A percentile compares a stretch with the other conserved stretches of the same genome.
These are phyloP conservation scores for Odiellus spinosus DNA, from an alignment of 2,888 invertebrate genomes.

Conservation along the genomic window DNA sequence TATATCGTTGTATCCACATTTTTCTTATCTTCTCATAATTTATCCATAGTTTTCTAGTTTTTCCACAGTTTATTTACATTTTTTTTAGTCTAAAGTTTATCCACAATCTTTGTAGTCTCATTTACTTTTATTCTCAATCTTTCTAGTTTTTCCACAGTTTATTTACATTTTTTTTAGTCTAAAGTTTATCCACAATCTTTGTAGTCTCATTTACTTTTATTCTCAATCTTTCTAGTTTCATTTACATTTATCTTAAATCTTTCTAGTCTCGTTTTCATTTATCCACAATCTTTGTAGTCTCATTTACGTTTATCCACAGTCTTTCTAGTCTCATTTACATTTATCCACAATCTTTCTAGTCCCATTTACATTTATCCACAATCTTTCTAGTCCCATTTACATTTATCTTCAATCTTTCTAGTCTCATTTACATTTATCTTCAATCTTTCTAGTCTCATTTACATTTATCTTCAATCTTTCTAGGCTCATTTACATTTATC, in stretches of 20 bases:
- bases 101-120: not conserved
- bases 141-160: not conserved
- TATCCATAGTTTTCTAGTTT: not conserved
- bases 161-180: not conserved
- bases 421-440: not conserved
- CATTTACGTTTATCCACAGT: not conserved
- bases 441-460: constrained; percentile 1
- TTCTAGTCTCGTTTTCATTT: constrained; percentile 10
- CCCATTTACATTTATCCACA: constrained; percentile 8
- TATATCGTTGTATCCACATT: not conserved
- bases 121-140: not conserved
- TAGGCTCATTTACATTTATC: not conserved
- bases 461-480: constrained; percentile 5
- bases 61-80: not conserved
- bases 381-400: not conserved
- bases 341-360: not conserved
- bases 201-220: not conserved
- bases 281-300: not conserved
- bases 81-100: constrained; percentile 9
- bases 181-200: constrained; percentile 6
- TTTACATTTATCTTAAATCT: not conserved
- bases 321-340: not conserved
- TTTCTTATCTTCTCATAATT: not conserved
- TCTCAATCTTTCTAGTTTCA: not conserved
- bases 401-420: not conserved